Base-by-base conservation (phyloP, 2,888 invertebrate species). In the Galerucella nymphaeae region DNA sequence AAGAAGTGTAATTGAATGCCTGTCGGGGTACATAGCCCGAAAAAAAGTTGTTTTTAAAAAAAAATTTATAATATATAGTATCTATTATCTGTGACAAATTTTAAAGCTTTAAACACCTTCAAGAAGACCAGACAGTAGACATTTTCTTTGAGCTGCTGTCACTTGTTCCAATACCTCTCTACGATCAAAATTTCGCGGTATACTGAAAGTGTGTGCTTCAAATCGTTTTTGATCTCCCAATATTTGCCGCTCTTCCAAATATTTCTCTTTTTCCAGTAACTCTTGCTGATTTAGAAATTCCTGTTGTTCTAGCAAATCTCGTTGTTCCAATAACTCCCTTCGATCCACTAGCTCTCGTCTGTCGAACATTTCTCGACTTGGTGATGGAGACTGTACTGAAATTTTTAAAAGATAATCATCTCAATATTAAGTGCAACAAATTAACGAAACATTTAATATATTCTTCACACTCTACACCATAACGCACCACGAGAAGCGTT, bases 241-340 rank as follows among this genome's bases (percentile, higher is more conserved):
- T 2, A 62, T 9, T 2, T 11, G 14, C n/a, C 20, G 14, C 3
- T 58, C 13, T 23, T 30, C 30, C 6, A 58, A 3, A 23, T 8
- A n/a, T 14, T 58, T 13, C 4, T 10, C 16, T 11, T 42, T n/a
- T 11, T 62, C 61, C 11, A 42, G 9, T 16, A 62, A 38, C 13
- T 16, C 18, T 16, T 16, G 16, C 11, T 23, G 58, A 2, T 62
- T 5, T 1, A 62, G 11, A 16, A 38, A 41, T 61, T 61, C 61
- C 14, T 30, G 23, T 61, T 42, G 61, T 61, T 61, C 61, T 9
- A 61, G 23, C 42, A 59, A 59, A 10, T 59, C 59, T 4, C 38
- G 59, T n/a, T 14, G 57, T 59, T 59, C 59, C 38, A 59, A 59
- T 59, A 62, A 62, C n/a, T 62, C 61, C 9, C 42, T 41, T 18